Base-by-base conservation (phyloP, 1,140 invertebrate genomes). In the Cyclina sinensis region DNA sequence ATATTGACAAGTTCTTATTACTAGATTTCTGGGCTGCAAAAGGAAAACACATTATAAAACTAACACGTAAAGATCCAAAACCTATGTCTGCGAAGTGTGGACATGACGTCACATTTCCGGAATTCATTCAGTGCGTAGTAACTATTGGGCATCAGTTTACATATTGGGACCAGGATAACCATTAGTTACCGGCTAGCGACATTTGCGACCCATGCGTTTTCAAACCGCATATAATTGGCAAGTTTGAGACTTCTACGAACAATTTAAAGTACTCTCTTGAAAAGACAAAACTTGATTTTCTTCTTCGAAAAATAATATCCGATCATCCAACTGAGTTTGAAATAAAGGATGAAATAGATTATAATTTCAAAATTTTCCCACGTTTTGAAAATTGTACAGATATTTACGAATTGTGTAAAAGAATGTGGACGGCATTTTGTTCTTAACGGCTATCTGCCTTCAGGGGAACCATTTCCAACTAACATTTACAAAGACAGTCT, bases 1-100 rank as follows among this genome's bases (percentile, higher is more conserved):
- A 91, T 54, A 62, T 91, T 48, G 91, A 91, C 70, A 91, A 91
- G 43, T 90, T 91, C 80, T 65, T 90, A 39, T 80, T 91, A 16
- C 70, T 84, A 27, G 89, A 91, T 62, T 92, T 90, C 62, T 92
- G 91, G 91, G 57, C 54, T 16, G 48, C 85, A 16, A 74, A 74
- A 57, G 90, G 83, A 51, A 83, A 79, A 51, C 24, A 68, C 48
- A 90, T 91, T 30, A 62, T 91, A 30, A 32, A 51, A 35, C 54
- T 46, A 39, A 27, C 68, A 18, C 73, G 91, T 18, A 32, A 78
- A 16, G 82, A 90, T 37, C 11, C 59, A 9, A 73, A 76, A 0
- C 16, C n/a, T 0, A 37, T 68, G n/a, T 18, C 68, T n/a, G 11
- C 37, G 2, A 32, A 73, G 14, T 92, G 91, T 83, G 85, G 85